These are phyloP conservation scores for Drosophila simulans DNA, from an alignment of 1,140 invertebrate species.

Conservation along the genomic window DNA sequence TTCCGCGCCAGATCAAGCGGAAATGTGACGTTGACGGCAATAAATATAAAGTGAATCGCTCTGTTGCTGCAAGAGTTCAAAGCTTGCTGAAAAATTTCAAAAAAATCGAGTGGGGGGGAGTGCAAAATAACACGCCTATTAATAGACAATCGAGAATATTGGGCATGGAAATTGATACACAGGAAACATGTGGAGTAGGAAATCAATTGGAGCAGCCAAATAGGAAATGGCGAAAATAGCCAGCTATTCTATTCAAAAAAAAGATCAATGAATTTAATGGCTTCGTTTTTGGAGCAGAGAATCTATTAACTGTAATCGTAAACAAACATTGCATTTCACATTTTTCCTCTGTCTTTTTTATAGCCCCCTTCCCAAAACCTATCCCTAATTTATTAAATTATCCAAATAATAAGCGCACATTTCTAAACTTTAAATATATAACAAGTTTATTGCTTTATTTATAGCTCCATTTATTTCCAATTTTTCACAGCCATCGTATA, in stretches of 20 bases:
- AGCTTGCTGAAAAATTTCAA: slow-evolving; percentile 33
- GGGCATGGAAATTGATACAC: slow-evolving; percentile 23
- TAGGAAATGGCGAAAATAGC: slow-evolving; percentile 8
- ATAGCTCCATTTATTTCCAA: neutral
- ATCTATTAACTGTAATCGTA: neutral
- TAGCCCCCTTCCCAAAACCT: too few relatives aligned
- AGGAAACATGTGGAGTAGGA: slow-evolving; percentile 37
- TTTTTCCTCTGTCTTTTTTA: too few relatives aligned
- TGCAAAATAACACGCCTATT: slow-evolving; percentile 17
- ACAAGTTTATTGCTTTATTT: neutral
- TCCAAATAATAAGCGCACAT: neutral
- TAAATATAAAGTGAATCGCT: slow-evolving; percentile 70
- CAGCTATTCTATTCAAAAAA: slow-evolving; percentile 8
- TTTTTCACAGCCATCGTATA: neutral
- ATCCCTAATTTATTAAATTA: neutral
- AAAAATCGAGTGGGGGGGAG: neutral
- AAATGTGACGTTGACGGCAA: slow-evolving; percentile 80
- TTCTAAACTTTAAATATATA: neutral
- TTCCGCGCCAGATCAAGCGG: slow-evolving; percentile 78
- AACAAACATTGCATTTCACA: too few relatives aligned
- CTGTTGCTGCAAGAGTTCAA: slow-evolving; percentile 77
- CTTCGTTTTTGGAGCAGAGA: slow-evolving; percentile 11
- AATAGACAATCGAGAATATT: slow-evolving; percentile 20
- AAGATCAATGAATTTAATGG: slow-evolving; percentile 12
- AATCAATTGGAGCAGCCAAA: slow-evolving; percentile 32